These are phyloP conservation scores for Pipistrellus nathusii DNA, from an alignment of 2,797 vertebrate genomes.

Conservation along the genomic window DNA sequence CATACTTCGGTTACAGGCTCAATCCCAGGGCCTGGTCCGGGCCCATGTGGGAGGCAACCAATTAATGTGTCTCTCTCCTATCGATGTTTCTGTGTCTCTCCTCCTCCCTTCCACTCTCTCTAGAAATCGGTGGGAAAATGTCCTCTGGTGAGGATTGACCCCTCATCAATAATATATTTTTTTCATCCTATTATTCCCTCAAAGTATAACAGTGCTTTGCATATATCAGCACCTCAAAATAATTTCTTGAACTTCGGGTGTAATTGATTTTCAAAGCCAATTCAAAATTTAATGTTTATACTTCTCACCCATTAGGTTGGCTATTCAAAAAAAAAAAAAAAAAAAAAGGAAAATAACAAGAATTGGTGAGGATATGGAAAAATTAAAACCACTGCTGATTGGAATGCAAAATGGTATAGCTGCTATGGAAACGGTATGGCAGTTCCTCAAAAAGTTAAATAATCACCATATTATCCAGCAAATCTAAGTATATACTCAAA, in stretches of 20 bases:
- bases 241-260: constrained; percentile 40
- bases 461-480: not conserved
- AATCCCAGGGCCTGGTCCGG: no score
- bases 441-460: constrained; percentile 31
- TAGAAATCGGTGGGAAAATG: no score
- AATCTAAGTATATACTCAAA: not conserved
- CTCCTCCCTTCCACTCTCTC: no score
- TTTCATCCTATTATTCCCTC: constrained; percentile 14
- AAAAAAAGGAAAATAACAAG: not conserved
- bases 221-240: not conserved
- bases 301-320: constrained; percentile 1
- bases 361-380: not conserved
- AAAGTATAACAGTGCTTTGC: not conserved
- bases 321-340: not conserved
- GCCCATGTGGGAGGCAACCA: no score
- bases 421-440: not conserved
- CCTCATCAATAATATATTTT: not conserved
- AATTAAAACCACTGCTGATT: not conserved
- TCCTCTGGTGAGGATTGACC: no score
- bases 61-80: no score
- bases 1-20: no score
- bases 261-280: constrained; percentile 62
- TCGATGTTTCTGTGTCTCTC: no score
- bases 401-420: not conserved
- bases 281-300: constrained; percentile 45